Evolutionary conservation across 2,113 vertebrate species (phyloP).

Genomic region (Zosterops hypoxanthus): DNA sequence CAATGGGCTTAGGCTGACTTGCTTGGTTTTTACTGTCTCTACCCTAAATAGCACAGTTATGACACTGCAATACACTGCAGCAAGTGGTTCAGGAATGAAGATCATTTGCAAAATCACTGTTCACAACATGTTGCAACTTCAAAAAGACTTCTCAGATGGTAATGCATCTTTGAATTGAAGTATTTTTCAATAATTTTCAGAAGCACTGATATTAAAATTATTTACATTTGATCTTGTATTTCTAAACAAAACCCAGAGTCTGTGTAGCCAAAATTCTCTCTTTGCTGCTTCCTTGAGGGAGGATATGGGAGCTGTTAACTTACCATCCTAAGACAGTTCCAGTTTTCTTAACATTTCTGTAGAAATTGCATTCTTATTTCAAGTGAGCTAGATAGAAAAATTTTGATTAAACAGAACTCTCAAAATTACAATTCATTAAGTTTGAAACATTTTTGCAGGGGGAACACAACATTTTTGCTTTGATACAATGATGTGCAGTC

Average conservation of each 20-base stretch:
- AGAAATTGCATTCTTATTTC: neutral
- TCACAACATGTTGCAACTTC: neutral
- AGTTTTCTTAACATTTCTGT: neutral
- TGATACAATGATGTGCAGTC: neutral
- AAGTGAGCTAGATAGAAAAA: neutral
- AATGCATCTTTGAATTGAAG: neutral
- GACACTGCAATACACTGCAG: neutral
- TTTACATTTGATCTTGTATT: neutral
- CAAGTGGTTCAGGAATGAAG: neutral
- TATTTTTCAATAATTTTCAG: neutral
- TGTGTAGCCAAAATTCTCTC: neutral
- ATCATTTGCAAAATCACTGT: rapidly evolving
- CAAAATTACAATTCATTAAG: neutral
- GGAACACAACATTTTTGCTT: neutral
- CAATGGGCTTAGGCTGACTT: neutral
- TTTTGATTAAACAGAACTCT: neutral
- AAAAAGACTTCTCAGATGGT: neutral
- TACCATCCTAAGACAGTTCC: neutral
- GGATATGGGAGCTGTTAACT: neutral
- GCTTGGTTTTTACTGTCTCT: neutral
- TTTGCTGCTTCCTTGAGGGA: neutral
- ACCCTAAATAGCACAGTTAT: neutral
- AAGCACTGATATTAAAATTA: neutral
- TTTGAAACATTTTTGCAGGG: neutral
- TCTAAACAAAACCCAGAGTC: neutral